Evolutionary conservation across 2,113 vertebrate species (phyloP), one percentile per base, ranked within the genome.

Genomic region (Bubo scandiacus): DNA sequence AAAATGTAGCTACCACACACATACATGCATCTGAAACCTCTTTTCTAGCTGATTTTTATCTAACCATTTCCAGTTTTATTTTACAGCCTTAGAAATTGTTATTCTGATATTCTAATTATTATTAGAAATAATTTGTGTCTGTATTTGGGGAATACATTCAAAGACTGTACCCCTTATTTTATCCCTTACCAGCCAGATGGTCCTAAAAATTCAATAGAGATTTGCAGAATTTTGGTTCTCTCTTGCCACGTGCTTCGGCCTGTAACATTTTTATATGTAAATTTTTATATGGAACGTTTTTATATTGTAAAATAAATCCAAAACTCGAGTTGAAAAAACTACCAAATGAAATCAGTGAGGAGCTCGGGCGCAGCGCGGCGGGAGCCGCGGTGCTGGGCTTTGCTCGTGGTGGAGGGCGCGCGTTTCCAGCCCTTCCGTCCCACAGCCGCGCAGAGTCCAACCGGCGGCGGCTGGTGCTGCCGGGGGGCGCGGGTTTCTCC

Each of bases 181-280:
- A 66, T 71, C 32, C 12, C 3, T 77, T 83, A 55, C 5, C 10
- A 38, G 15, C 1, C 34, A 34, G 23, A 26, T 15, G 12, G 57
- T 47, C 59, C 59, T 94, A 20, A 59, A 94, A 42, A 29, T 36
- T 71, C 25, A n/a, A 4, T 32, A 18, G 23, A 20, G 30, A 11
- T 45, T 70, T 83, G 51, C 14, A 30, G 58, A 49, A 49, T 25
- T 65, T 47, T 7, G 10, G 7, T 51, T 71, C n/a, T 81, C 34
- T 2, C 0, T 6, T 12, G 40, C 42, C 36, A 10, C 0, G 1
- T 17, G 20, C 49, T 89, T 75, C 55, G 54, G 19, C 32, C 30
- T 13, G 36, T 55, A 30, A 66, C 25, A 4, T 27, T 68, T 93
- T 61, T 17, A 52, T 27, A 45, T 57, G 42, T 43, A 43, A 43